Evolutionary conservation across 2,113 vertebrate species (phyloP), one percentile per base, ranked within the genome.

Genomic region (Hiodon alosoides): DNA sequence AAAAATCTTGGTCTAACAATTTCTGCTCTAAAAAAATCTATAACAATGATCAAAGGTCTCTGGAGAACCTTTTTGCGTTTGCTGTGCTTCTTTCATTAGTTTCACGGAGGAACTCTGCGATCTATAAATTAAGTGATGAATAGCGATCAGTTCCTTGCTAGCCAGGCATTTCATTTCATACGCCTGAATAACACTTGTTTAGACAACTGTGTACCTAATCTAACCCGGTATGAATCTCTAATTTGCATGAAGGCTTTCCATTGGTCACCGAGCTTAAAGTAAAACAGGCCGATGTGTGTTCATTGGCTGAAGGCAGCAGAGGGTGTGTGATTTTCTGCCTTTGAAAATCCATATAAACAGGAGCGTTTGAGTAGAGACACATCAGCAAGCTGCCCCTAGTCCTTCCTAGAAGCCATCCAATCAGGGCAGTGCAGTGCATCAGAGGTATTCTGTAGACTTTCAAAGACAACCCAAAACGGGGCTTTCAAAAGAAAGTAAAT

Each of bases 281-380:
- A 67, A 68, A 81, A 78, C 73, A 81, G 79, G 71, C 79, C 82
- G 82, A 81, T 60, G 6, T 68, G 55, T 75, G 78, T 78, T 66
- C 81, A 87, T 89, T 90, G 88, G 89, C 0, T 82, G 68, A 17
- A 53, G 10, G 11, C 11, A 59, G 51, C 69, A 31, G 78, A 62
- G 80, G 79, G 81, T 74, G 73, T 54, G 76, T 31, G 66, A 71
- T 2, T 74, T 79, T 75, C 73, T 66, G 81, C 76, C 75, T 78
- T 70, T 75, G 70, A 83, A 72, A 87, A 87, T 82, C 80, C 55
- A 73, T 54, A 87, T 88, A 90, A 89, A 88, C 83, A 79, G 81
- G 76, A 53, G 79, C 3, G 73, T 53, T 52, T 67, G 55, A 8
- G 68, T 71, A 83, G 78, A 73, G 50, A 46, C 81, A 77, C 47